A percentile compares a stretch with the other conserved stretches of the same genome.
These are phyloP conservation scores for Chaetodon trifasciatus DNA, from an alignment of 2,797 vertebrate species.

Conservation along the genomic window DNA sequence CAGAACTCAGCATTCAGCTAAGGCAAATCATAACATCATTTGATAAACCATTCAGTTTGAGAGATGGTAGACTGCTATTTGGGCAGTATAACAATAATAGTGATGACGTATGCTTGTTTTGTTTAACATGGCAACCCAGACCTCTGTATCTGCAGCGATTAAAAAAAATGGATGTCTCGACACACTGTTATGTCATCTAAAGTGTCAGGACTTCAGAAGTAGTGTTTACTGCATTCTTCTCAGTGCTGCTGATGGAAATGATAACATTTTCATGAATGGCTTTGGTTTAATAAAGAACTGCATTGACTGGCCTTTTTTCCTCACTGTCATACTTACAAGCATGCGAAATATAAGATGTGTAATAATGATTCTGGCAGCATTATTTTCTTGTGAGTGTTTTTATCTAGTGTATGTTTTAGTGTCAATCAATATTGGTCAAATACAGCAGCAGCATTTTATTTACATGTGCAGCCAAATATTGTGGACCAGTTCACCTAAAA, in stretches of 20 bases:
- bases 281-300: slow-evolving; percentile 72
- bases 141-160: slow-evolving; percentile 43
- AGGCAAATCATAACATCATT: slow-evolving; percentile 11
- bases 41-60: slow-evolving; percentile 14
- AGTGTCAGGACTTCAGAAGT: slow-evolving; percentile 31
- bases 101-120: slow-evolving; percentile 41
- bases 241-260: slow-evolving; percentile 26
- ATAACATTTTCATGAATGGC: slow-evolving; percentile 29
- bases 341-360: background rate
- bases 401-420: background rate
- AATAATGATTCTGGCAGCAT: background rate
- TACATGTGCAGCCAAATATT: background rate
- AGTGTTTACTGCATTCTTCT: slow-evolving; percentile 48
- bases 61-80: slow-evolving; percentile 28
- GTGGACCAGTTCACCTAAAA: background rate
- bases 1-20: background rate
- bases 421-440: background rate
- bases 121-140: slow-evolving; percentile 47
- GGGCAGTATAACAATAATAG: slow-evolving; percentile 32
- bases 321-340: slow-evolving; percentile 35
- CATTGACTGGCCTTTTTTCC: slow-evolving; percentile 10
- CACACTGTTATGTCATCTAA: slow-evolving; percentile 41
- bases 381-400: background rate
- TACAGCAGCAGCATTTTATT: slow-evolving; percentile 4
- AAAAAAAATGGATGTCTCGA: slow-evolving; percentile 44